Evolutionary conservation across 2,113 vertebrate species (phyloP).

Genomic region (Salvelinus alpinus): DNA sequence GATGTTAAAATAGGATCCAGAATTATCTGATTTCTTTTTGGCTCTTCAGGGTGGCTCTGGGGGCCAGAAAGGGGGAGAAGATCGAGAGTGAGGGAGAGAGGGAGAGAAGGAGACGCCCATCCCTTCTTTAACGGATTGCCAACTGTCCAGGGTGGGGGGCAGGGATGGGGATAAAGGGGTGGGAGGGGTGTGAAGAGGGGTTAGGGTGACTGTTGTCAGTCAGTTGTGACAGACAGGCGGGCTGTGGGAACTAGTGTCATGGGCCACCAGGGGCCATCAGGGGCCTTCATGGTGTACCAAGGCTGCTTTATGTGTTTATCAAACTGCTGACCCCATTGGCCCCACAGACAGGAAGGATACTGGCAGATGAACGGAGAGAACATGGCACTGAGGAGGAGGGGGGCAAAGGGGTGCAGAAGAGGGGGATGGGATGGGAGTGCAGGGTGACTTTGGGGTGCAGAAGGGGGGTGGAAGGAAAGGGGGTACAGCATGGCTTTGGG

Average conservation of each 20-base stretch:
- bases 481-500: too few relatives aligned
- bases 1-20: too few relatives aligned
- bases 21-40: too few relatives aligned
- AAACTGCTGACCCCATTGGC: slow-evolving; percentile 61
- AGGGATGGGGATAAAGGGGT: background rate
- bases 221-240: slow-evolving; percentile 61
- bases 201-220: slow-evolving; percentile 54
- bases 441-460: background rate
- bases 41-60: too few relatives aligned
- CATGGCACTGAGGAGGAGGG: slow-evolving; percentile 57
- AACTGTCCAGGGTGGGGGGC: slow-evolving; percentile 1
- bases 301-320: slow-evolving; percentile 73
- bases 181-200: slow-evolving; percentile 2
- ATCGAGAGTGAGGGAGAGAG: background rate
- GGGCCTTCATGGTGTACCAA: slow-evolving; percentile 58
- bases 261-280: background rate
- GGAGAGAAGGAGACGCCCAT: slow-evolving; percentile 41
- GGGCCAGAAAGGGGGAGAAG: too few relatives aligned
- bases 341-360: slow-evolving; percentile 57
- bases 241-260: slow-evolving; percentile 67
- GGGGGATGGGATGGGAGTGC: background rate
- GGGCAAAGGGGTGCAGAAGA: slow-evolving; percentile 5
- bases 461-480: slow-evolving; percentile 8
- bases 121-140: slow-evolving; percentile 32
- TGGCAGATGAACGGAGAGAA: slow-evolving; percentile 73